Evolutionary conservation across 2,113 vertebrate species (phyloP), one percentile per base, ranked within the genome.

Genomic region (Fregata magnificens): DNA sequence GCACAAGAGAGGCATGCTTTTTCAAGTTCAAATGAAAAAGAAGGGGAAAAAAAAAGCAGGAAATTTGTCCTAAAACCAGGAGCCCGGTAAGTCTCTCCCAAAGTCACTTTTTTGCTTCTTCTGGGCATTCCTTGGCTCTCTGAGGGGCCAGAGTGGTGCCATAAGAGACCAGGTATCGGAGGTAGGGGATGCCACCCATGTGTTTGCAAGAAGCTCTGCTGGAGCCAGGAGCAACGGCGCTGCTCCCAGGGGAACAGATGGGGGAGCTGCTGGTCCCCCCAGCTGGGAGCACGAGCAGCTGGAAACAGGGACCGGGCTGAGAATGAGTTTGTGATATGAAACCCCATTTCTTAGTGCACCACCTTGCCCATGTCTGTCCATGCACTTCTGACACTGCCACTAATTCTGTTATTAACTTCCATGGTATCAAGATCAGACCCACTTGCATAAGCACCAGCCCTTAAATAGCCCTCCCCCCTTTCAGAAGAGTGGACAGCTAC

Each of bases 361-460:
- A 2, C 26, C 34, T 74, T 44, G 6, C 53, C 47, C 13, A 1
- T 1, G 18, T n/a, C 73, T 56, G 15, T 8, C 81, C 9, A 0
- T 12, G 17, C 49, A 9, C 53, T 70, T 58, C 36, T 53, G 66
- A 7, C 50, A 19, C 58, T 53, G 63, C 36, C 62, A 9, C 29
- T 17, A 8, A 20, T n/a, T 26, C 40, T 32, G 17, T 13, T 16
- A 5, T 9, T 31, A 13, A n/a, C 59, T 70, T 66, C 29, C 56
- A 34, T 0, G 3, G 63, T 10, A 21, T 14, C 31, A 22, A 6
- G 72, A 42, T 4, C 1, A 5, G n/a, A 26, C 8, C 8, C 52
- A 15, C 31, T 3, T 26, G 40, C 29, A 47, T 13, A 45, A 69
- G 31, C 32, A 6, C 34, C 4, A 3, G 38, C 38, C 66, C 61